Evolutionary conservation across 2,797 vertebrate species (phyloP).

Genomic region (Psittacula derbiana): DNA sequence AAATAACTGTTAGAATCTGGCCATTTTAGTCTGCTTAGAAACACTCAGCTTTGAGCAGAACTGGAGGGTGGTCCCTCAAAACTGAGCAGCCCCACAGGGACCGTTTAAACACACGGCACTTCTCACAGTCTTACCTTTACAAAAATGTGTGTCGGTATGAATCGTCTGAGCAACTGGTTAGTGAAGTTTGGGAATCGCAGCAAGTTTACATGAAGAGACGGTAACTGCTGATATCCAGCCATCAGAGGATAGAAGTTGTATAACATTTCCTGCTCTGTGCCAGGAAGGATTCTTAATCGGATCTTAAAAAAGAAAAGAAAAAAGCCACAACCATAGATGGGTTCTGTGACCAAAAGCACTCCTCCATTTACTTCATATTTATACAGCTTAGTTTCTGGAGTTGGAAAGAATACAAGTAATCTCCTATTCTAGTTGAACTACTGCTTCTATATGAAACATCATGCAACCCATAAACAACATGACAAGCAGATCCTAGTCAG

Average conservation of each 20-base stretch:
- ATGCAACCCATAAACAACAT: rapidly evolving
- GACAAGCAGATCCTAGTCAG: neutral
- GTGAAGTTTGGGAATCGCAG: constrained; percentile 84
- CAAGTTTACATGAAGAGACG: constrained; percentile 88
- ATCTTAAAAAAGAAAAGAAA: constrained; percentile 75
- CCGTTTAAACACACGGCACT: neutral
- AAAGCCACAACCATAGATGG: neutral
- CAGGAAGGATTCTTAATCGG: constrained; percentile 91
- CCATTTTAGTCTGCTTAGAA: neutral
- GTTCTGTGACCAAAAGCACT: neutral
- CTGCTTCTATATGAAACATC: neutral
- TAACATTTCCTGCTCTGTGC: constrained; percentile 89
- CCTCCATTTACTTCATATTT: neutral
- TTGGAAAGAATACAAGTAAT: neutral
- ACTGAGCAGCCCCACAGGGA: neutral
- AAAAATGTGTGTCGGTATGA: constrained; percentile 93
- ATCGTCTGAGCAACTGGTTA: constrained; percentile 85
- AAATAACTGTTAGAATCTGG: neutral
- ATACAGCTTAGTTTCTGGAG: neutral
- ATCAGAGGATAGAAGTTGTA: constrained; percentile 98
- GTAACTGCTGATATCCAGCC: constrained; percentile 95
- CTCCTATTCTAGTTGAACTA: neutral
- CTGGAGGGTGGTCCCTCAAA: neutral
- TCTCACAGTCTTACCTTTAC: constrained; percentile 84
- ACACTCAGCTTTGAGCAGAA: neutral